These are phyloP conservation scores for Himalopsyche anomala DNA, from an alignment of 2,888 invertebrate species.

Conservation along the genomic window DNA sequence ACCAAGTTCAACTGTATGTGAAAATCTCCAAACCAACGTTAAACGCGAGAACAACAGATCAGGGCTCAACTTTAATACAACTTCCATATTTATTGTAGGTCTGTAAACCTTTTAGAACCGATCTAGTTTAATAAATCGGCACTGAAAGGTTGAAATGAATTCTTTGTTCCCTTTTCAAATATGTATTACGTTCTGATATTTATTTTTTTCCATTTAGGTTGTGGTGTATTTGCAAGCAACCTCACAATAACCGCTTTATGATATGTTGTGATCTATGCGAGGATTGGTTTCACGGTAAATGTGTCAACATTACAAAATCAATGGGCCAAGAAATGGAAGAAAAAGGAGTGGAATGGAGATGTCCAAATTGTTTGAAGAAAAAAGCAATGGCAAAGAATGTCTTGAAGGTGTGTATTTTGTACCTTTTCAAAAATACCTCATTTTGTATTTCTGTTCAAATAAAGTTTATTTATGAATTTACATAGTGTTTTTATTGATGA, in stretches of 20 bases:
- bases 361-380: slow-evolving; percentile 87
- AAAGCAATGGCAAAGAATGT: slow-evolving; percentile 65
- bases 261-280: slow-evolving; percentile 97
- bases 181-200: background rate
- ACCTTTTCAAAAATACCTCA: slow-evolving; percentile 26
- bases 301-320: slow-evolving; percentile 93
- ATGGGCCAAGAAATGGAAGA: slow-evolving; percentile 96
- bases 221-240: slow-evolving; percentile 97
- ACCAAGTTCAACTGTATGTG: too few species aligned
- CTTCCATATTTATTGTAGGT: too few species aligned
- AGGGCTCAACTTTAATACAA: too few species aligned
- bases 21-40: too few species aligned
- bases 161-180: too few species aligned
- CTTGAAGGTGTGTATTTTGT: slow-evolving; percentile 63
- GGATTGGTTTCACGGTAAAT: slow-evolving; percentile 99
- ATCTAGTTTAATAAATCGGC: too few species aligned
- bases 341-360: slow-evolving; percentile 91
- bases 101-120: too few species aligned
- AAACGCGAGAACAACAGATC: too few species aligned
- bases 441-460: slow-evolving; percentile 55
- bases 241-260: slow-evolving; percentile 97
- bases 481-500: slow-evolving; percentile 50
- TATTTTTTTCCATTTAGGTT: slow-evolving; percentile 75
- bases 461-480: slow-evolving; percentile 47
- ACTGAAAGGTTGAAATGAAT: too few species aligned